phyloP scores from a whole-genome alignment of 2,797 vertebrate genomes.

The Loriculus beryllinus region DNA sequence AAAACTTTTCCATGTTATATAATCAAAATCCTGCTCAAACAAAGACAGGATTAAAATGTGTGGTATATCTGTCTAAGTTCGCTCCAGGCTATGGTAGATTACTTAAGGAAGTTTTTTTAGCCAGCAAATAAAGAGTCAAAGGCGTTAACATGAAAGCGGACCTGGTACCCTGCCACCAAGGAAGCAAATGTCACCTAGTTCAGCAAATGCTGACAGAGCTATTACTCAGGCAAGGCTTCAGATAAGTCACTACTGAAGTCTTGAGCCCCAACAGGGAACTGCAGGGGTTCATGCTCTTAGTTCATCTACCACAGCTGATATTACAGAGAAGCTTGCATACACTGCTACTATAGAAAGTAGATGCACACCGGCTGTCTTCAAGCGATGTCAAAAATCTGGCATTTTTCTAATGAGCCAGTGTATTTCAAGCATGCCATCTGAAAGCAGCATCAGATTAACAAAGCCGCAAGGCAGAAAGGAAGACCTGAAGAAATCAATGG shows the following conservation, averaged over 20 bases:
- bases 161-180: not conserved
- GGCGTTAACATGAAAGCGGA: not conserved
- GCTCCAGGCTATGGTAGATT: not conserved
- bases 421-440: not conserved
- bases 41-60: not conserved
- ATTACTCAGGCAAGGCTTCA: not conserved
- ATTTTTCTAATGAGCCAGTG: not conserved
- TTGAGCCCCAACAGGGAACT: not conserved
- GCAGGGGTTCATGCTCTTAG: not conserved
- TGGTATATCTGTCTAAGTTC: not conserved
- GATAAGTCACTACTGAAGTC: not conserved
- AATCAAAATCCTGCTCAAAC: not conserved
- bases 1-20: not conserved
- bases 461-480: not conserved
- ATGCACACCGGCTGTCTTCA: not conserved
- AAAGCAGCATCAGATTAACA: not conserved
- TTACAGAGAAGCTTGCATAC: not conserved
- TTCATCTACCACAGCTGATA: not conserved
- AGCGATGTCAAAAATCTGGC: not conserved
- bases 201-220: slow-evolving; percentile 2
- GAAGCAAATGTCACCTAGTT: not conserved
- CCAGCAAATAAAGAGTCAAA: not conserved
- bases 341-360: not conserved
- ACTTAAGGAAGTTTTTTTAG: not conserved
- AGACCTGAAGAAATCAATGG: not conserved